Base-by-base conservation (phyloP, 2,113 vertebrate genomes). In the Erythrocercus mccallii region DNA sequence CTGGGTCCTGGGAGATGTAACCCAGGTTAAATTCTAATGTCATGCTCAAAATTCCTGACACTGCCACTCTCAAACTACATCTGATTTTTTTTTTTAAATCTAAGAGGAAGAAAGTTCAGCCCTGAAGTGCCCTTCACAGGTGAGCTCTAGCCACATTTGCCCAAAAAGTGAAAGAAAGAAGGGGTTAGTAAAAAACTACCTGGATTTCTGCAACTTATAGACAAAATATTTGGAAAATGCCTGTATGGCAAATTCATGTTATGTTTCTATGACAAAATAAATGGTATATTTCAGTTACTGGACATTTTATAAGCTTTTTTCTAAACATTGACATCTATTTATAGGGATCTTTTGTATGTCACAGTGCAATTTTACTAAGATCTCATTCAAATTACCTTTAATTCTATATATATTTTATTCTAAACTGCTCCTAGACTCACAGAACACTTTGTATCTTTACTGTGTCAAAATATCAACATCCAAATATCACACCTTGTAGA, bases 1-100 rank as follows among this genome's bases (percentile, higher is more conserved):
- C 17, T 79, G 53, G 6, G 12, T 24, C 7, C 9, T 0, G 0
- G 31, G 1, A 65, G 1, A 6, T 35, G 6, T 24, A 72, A 85
- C 58, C 21, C 60, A 42, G 42, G 24, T 7, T 71, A 70, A 68
- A 74, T 83, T 80, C 47, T 60, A 57, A 44, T 28, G 14, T 42
- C 61, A 40, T 80, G 23, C 12, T 88, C 57, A 80, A 33, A 83
- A 88, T 57, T 93, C 37, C 31, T 77, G 27, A 64, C 12, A 27
- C 0, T 5, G 9, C 4, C 35, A 31, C 22, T 17, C 48, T 61
- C n/a, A 91, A 81, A 40, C 38, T 40, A 40, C 6, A 56, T 38
- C 30, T 79, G 25, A 24, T 19, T 45, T 44, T 44, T 44, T 45
- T 10, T 30, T 81, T 79, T 71, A 58, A 31, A 9, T 35, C 16